Conservation (phyloP, 2,113 vertebrate species). For the Peromyscus californicus region DNA sequence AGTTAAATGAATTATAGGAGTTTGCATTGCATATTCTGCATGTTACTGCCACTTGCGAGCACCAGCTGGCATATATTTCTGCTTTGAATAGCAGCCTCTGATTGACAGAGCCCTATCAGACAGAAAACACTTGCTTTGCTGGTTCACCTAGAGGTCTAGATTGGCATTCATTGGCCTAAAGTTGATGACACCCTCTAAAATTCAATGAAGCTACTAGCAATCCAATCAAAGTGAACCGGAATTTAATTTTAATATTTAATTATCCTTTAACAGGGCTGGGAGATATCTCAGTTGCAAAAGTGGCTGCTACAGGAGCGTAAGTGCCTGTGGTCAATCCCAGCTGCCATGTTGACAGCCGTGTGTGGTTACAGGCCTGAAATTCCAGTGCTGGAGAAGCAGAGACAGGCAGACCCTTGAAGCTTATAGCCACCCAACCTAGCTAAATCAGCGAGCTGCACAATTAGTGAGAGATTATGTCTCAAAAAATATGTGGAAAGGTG, state of each 20-base stretch:
- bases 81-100: conserved; percentile 68
- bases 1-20: conserved; percentile 43
- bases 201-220: conserved; percentile 8
- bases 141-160: not conserved
- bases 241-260: conserved; percentile 55
- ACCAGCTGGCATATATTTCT: conserved; percentile 41
- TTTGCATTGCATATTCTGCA: conserved; percentile 21
- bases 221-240: conserved; percentile 3
- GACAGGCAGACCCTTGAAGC: not conserved
- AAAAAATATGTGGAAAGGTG: not conserved
- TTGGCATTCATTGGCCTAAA: conserved; percentile 15
- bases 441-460: not conserved
- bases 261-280: not conserved
- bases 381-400: not conserved
- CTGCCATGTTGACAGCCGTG: not conserved
- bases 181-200: not conserved
- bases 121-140: conserved; percentile 56
- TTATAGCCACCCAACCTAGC: not conserved
- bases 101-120: conserved; percentile 58
- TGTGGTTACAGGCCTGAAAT: no score
- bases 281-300: not conserved
- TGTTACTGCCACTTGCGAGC: conserved; percentile 32
- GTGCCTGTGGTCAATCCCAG: not conserved
- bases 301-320: not conserved
- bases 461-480: not conserved